Percentiles rank a stretch among this genome's conserved stretches.
Evolutionary conservation across 2,797 vertebrate genomes (phyloP).

Genomic region (Miichthys miiuy): DNA sequence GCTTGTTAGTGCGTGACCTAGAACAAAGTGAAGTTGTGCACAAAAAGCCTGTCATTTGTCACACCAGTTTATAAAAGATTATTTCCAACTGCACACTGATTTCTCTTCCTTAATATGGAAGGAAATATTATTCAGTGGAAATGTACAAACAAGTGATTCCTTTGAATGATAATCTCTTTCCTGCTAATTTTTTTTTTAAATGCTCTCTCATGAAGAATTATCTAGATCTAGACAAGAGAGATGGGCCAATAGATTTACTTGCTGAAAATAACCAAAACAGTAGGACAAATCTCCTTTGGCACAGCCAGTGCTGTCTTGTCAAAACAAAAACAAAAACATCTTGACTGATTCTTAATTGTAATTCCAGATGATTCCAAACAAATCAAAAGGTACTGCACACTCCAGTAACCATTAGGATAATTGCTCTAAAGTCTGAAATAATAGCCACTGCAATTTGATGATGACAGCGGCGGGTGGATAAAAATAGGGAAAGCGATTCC

Average conservation of each 20-base stretch:
- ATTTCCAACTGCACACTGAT: not conserved
- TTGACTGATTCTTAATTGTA: conserved; percentile 43
- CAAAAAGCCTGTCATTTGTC: not conserved
- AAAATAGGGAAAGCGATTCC: conserved; percentile 79
- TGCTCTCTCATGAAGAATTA: not conserved
- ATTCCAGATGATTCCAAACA: conserved; percentile 53
- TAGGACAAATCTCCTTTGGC: conserved; percentile 10
- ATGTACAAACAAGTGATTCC: too few relatives aligned
- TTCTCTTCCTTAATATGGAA: not conserved
- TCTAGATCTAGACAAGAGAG: not conserved
- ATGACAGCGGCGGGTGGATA: conserved; percentile 75
- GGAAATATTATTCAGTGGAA: not conserved
- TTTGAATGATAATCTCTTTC: not conserved
- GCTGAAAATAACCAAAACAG: conserved; percentile 7
- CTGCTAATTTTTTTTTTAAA: not conserved
- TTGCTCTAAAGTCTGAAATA: conserved; percentile 83
- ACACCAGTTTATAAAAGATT: not conserved
- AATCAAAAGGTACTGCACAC: conserved; percentile 47
- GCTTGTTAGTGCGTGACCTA: not conserved
- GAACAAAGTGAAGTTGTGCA: conserved; percentile 5
- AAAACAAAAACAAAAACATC: conserved; percentile 46
- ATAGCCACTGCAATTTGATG: conserved; percentile 76
- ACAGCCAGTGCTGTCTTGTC: conserved; percentile 15
- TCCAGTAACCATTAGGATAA: conserved; percentile 81
- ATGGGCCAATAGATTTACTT: not conserved